Evolutionary conservation across 2,113 vertebrate species (phyloP).

Genomic region (Epinephelus fuscoguttatus): DNA sequence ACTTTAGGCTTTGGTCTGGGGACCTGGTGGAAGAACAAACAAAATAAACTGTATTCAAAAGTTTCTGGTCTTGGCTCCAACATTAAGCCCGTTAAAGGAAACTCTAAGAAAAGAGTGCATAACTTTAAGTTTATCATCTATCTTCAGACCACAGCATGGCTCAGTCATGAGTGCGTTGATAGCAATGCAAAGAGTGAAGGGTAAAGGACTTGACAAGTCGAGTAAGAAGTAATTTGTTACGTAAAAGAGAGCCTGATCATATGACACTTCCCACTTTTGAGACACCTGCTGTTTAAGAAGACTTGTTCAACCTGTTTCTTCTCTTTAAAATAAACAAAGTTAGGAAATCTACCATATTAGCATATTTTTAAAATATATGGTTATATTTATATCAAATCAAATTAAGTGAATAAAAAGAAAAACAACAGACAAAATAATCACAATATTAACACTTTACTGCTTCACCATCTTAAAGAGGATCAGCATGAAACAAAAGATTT

Average conservation of each 20-base stretch:
- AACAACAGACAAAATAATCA: not conserved
- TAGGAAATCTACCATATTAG: too few species aligned
- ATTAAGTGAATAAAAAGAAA: not conserved
- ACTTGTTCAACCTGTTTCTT: not conserved
- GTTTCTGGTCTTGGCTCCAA: not conserved
- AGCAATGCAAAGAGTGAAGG: not conserved
- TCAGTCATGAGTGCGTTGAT: not conserved
- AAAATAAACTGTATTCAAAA: not conserved
- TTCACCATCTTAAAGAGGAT: not conserved
- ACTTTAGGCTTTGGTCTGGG: constrained; percentile 92
- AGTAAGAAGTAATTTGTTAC: not conserved
- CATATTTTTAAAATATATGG: too few species aligned
- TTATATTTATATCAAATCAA: too few species aligned
- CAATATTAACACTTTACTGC: too few species aligned
- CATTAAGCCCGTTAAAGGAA: not conserved
- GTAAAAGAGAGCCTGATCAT: not conserved
- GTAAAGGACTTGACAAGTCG: too few species aligned
- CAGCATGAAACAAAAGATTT: not conserved
- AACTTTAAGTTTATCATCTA: not conserved
- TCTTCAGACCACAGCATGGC: not conserved
- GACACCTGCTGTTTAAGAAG: not conserved
- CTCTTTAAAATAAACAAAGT: not conserved
- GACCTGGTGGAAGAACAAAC: constrained; percentile 79
- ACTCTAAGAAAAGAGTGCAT: not conserved
- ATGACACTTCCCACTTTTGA: not conserved